phyloP scores from a whole-genome alignment of 2,797 vertebrate genomes.

The Schizothorax lantsangensis region DNA sequence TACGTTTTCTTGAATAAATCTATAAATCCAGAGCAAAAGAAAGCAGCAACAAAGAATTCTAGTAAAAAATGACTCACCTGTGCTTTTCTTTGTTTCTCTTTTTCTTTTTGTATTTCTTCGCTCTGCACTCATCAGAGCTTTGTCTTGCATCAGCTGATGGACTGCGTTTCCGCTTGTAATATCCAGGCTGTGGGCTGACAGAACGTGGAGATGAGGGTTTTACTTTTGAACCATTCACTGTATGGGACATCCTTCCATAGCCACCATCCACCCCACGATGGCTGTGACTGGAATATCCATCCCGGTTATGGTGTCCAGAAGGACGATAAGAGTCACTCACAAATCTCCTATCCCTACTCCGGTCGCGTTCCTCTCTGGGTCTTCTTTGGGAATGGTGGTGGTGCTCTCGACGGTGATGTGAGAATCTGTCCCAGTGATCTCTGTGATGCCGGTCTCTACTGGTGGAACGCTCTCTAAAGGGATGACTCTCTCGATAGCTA shows the following conservation, averaged over 20 bases:
- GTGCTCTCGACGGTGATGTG: slow-evolving; percentile 55
- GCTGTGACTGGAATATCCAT: slow-evolving; percentile 56
- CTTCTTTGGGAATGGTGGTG: slow-evolving; percentile 42
- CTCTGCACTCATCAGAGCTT: slow-evolving; percentile 68
- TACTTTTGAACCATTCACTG: slow-evolving; percentile 65
- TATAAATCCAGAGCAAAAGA: neutral
- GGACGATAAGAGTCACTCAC: slow-evolving; percentile 58
- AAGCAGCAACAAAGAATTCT: neutral
- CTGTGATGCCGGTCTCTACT: slow-evolving; percentile 71
- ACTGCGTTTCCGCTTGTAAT: slow-evolving; percentile 68
- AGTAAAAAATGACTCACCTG: slow-evolving; percentile 60
- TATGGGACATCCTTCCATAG: slow-evolving; percentile 60
- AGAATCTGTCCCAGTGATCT: slow-evolving; percentile 68
- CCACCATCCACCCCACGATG: slow-evolving; percentile 62
- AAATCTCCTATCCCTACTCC: slow-evolving; percentile 70
- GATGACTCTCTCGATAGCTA: slow-evolving; percentile 59
- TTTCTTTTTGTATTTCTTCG: slow-evolving; percentile 91
- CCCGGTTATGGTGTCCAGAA: slow-evolving; percentile 46
- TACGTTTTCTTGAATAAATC: neutral
- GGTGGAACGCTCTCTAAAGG: slow-evolving; percentile 71
- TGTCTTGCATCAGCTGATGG: slow-evolving; percentile 54
- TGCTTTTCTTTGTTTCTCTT: slow-evolving; percentile 90
- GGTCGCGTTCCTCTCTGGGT: slow-evolving; percentile 53
- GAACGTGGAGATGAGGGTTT: slow-evolving; percentile 63
- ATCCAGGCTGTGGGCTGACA: slow-evolving; percentile 52